Conservation (phyloP, 2,888 invertebrate species). For the Plebejus melissa region DNA sequence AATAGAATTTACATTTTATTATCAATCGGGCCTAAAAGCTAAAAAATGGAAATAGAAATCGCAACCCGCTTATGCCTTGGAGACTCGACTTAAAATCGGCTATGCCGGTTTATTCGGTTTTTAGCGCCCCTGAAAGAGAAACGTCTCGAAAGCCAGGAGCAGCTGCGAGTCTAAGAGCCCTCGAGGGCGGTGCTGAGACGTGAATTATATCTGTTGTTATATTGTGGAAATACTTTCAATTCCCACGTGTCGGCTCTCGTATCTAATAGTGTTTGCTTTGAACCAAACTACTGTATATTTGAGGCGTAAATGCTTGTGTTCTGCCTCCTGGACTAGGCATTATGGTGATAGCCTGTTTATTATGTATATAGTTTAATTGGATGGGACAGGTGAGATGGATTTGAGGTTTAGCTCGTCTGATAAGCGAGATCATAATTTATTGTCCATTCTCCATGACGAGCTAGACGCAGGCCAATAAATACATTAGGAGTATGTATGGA, state of each 20-base stretch:
- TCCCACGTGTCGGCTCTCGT: constrained; percentile 32
- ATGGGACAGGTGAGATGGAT: constrained; percentile 17
- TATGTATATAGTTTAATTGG: constrained; percentile 6
- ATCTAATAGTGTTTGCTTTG: constrained; percentile 24
- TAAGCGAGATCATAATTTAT: constrained; percentile 13
- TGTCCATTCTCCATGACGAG: not conserved
- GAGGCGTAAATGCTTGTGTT: constrained; percentile 12
- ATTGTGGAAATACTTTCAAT: constrained; percentile 33
- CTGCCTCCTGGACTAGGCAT: constrained; percentile 17
- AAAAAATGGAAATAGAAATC: not conserved
- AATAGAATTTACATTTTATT: too few relatives aligned
- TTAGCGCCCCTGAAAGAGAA: constrained; percentile 65
- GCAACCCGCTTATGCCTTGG: constrained; percentile 35
- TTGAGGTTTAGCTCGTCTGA: constrained; percentile 1
- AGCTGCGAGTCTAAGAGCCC: constrained; percentile 41
- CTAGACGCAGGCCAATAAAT: not conserved
- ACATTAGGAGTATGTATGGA: not conserved
- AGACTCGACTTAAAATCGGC: constrained; percentile 52
- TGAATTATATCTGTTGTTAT: constrained; percentile 40
- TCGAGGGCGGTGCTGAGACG: constrained; percentile 35
- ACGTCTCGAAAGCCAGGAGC: constrained; percentile 44
- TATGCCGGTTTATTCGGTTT: constrained; percentile 69
- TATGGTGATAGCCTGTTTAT: constrained; percentile 18
- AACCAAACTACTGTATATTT: constrained; percentile 19
- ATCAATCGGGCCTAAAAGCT: not conserved